phyloP scores from a whole-genome alignment of 2,888 invertebrate species.

The Galerucella calmariensis region DNA sequence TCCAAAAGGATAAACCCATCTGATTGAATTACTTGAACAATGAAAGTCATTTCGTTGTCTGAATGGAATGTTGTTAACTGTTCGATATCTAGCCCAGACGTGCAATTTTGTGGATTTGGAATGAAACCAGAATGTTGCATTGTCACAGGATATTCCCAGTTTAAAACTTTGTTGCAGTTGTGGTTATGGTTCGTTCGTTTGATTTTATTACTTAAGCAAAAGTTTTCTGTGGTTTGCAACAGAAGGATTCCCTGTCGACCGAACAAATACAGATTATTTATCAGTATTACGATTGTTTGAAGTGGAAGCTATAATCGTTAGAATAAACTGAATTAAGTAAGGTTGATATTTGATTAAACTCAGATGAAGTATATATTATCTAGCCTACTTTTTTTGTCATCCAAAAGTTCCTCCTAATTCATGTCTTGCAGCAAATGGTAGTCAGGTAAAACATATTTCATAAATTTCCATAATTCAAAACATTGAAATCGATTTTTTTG shows the following conservation, averaged over 20 bases:
- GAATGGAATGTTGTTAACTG: slow-evolving; percentile 48
- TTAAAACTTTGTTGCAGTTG: slow-evolving; percentile 44
- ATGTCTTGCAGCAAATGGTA: too few species aligned
- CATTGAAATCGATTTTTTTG: too few species aligned
- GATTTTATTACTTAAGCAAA: slow-evolving; percentile 40
- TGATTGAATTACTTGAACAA: slow-evolving; percentile 29
- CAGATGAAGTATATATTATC: too few species aligned
- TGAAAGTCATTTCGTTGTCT: slow-evolving; percentile 39
- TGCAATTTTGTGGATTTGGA: slow-evolving; percentile 53
- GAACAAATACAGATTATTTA: neutral
- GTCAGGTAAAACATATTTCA: too few species aligned
- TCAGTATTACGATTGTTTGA: neutral
- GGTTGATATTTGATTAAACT: too few species aligned
- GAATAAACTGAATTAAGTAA: neutral
- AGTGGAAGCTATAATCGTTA: neutral
- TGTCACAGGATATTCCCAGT: slow-evolving; percentile 46
- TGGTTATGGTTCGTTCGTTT: slow-evolving; percentile 30
- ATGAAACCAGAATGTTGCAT: slow-evolving; percentile 40
- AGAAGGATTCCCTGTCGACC: neutral
- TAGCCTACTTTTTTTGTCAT: too few species aligned
- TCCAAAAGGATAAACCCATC: slow-evolving; percentile 20
- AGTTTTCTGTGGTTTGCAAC: neutral
- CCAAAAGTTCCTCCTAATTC: too few species aligned
- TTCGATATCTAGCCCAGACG: slow-evolving; percentile 52
- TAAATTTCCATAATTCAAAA: too few species aligned